A percentile compares a stretch with the other conserved stretches of the same genome.
These are phyloP conservation scores for Yponomeuta evonymella DNA, from an alignment of 2,888 invertebrate species.

Conservation along the genomic window DNA sequence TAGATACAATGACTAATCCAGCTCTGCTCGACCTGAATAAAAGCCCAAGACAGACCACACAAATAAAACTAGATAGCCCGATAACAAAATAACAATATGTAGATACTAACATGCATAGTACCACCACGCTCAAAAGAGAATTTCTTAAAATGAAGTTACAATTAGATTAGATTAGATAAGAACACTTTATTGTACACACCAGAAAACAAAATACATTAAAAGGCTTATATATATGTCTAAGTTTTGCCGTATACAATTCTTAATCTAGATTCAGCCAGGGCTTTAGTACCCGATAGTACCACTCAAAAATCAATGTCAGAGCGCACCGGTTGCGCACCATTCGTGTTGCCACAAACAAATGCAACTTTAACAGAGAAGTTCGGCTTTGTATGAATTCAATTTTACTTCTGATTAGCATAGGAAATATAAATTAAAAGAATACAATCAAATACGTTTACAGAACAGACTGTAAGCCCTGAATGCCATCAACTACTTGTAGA, in stretches of 20 bases:
- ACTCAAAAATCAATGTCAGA: conserved; percentile 10
- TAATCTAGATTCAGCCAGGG: neutral
- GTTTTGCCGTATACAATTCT: neutral
- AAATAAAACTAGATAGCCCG: neutral
- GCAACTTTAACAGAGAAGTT: neutral
- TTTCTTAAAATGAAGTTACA: neutral
- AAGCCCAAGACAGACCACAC: neutral
- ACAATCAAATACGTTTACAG: no score
- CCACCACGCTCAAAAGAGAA: no score
- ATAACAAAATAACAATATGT: neutral
- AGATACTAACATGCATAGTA: no score
- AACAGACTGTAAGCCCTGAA: no score
- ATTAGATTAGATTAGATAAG: no score
- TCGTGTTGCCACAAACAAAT: neutral
- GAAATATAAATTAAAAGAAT: no score
- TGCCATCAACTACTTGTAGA: no score
- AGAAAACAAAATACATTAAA: no score
- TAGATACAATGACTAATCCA: neutral
- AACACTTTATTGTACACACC: no score
- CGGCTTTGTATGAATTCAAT: neutral
- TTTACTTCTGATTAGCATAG: neutral
- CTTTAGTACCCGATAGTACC: neutral
- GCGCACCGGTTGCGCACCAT: conserved; percentile 4
- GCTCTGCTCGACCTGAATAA: neutral
- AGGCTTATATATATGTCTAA: no score